Base-by-base conservation (phyloP, 2,888 invertebrate species). In the Ischnus inquisitorius region DNA sequence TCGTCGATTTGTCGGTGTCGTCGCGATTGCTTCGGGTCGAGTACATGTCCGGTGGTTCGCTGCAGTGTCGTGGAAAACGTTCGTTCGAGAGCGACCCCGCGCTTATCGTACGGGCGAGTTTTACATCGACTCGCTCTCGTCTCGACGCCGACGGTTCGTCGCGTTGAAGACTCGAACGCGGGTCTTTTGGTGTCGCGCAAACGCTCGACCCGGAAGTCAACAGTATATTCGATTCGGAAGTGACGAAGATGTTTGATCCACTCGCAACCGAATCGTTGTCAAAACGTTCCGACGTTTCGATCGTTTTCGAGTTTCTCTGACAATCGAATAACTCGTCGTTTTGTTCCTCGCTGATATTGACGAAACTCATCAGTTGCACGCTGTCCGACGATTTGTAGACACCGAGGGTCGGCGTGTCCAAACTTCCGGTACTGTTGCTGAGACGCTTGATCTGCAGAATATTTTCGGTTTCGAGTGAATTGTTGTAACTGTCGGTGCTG, bases 381-480 rank as follows among this genome's bases (percentile, higher is more conserved):
- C 90, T 90, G 41, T 87, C 87, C 46, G 89, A 89, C 12, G 80
- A 88, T 89, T 81, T 88, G 88, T 79, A 84, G 34, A 69, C 81
- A 10, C 65, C 48, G 34, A 89, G 54, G 19, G 76, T 88, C 2
- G 91, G 87, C 1, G 88, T 89, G 60, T 90, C 85, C 8, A 93
- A 87, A 78, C 91, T 93, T 65, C 92, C 93, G 3, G 92, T 91
- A 76, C 93, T 93, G 83, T 85, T 93, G 82, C 92, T 93, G 79
- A 91, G 92, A 10, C 90, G 90, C 79, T 93, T 93, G 12, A 89
- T 86, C 75, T 88, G 89, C 10, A 92, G 77, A 34, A 93, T 88
- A 85, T 91, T 92, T 3, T 90, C 89, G 54, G 86, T 88, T 51
- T 89, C 89, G 22, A 87, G 85, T 8, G 88, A 83, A 77, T 90